Conservation (phyloP, 2,888 invertebrate species). For the Willowsia nigromaculata region DNA sequence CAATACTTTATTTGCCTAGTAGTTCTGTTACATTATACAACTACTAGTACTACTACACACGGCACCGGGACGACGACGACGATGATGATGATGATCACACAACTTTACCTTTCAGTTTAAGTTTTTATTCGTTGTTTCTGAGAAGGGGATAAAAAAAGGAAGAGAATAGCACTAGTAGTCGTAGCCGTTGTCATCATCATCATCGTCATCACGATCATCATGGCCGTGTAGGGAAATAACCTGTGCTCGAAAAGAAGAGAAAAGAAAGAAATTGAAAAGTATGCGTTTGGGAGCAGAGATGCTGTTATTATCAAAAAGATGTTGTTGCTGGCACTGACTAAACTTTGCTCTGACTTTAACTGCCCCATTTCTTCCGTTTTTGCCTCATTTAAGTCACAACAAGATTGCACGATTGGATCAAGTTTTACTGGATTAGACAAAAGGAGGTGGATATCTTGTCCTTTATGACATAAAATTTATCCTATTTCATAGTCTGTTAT, state of each 20-base stretch:
- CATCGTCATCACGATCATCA: slow-evolving; percentile 2
- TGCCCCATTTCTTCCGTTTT: slow-evolving; percentile 70
- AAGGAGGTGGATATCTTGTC: slow-evolving; percentile 38
- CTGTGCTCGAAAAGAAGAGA: slow-evolving; percentile 10
- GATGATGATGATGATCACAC: slow-evolving; percentile 23
- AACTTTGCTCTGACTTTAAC: slow-evolving; percentile 65
- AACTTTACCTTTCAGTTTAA: slow-evolving; percentile 32
- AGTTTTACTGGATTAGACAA: slow-evolving; percentile 66
- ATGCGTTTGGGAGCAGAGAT: slow-evolving; percentile 43
- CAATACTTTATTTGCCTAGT: slow-evolving; percentile 64
- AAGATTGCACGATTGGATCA: slow-evolving; percentile 65
- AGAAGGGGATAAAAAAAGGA: slow-evolving; percentile 17
- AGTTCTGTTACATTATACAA: background rate
- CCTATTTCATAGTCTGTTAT: background rate
- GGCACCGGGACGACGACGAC: no score
- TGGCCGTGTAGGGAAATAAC: slow-evolving; percentile 9
- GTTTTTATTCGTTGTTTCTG: slow-evolving; percentile 36
- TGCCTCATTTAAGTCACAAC: slow-evolving; percentile 70
- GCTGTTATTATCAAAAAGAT: slow-evolving; percentile 51
- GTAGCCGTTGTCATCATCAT: background rate
- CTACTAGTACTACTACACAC: background rate
- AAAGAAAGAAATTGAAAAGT: slow-evolving; percentile 60
- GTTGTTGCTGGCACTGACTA: slow-evolving; percentile 62
- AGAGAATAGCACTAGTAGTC: background rate
- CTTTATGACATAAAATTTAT: background rate